Evolutionary conservation across 2,888 invertebrate genomes (phyloP).

Genomic region (Drosophila multiciliata): DNA sequence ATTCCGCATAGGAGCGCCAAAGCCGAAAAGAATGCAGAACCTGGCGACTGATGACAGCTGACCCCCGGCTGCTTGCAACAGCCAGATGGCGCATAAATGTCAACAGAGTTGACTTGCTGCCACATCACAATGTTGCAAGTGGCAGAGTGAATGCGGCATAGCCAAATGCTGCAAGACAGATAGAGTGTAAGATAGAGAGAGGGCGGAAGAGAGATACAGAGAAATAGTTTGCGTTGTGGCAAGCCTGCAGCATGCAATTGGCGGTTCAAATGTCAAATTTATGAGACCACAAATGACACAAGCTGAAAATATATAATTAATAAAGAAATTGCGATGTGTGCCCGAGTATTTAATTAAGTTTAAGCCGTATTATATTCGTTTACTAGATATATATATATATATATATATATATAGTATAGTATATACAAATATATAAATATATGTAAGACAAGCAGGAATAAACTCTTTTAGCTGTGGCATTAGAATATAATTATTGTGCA

Average conservation of each 20-base stretch:
- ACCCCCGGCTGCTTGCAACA: constrained; percentile 11
- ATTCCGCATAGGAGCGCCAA: constrained; percentile 39
- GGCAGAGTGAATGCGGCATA: constrained; percentile 27
- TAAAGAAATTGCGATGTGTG: not conserved
- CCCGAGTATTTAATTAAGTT: not conserved
- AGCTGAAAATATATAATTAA: constrained; percentile 4
- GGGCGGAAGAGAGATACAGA: not conserved
- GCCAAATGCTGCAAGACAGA: constrained; percentile 17
- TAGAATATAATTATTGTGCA: not conserved
- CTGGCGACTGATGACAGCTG: constrained; percentile 31
- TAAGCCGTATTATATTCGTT: not conserved
- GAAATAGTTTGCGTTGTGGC: not conserved
- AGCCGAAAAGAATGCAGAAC: constrained; percentile 26
- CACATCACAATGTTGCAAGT: constrained; percentile 62
- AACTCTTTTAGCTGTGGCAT: not conserved
- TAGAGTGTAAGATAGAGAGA: not conserved
- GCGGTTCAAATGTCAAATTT: constrained; percentile 15
- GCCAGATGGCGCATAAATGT: constrained; percentile 67
- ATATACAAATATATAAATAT: not conserved
- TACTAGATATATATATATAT: not conserved
- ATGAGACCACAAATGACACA: constrained; percentile 18
- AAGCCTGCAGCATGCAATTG: constrained; percentile 16
- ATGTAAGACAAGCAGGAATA: not conserved
- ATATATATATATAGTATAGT: not conserved
- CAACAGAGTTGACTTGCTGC: constrained; percentile 68